Percentiles rank a stretch among this genome's conserved stretches.
Evolutionary conservation across 2,888 invertebrate genomes (phyloP).

Genomic region (Callinectes sapidus): DNA sequence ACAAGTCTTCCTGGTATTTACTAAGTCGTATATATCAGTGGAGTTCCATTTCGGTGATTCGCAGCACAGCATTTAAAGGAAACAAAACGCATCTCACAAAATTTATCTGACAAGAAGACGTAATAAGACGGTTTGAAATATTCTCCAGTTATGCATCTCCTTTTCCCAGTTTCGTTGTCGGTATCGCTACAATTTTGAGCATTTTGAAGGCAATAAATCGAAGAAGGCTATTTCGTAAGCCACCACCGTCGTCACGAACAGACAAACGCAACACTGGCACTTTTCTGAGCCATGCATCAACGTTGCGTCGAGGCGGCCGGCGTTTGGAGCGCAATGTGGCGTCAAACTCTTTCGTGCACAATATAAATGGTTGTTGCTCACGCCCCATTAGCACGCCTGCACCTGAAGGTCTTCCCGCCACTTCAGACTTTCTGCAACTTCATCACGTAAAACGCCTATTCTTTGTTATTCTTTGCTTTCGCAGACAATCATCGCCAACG

Average conservation of each 20-base stretch:
- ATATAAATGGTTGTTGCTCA: background rate
- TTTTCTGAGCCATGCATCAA: background rate
- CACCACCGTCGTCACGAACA: background rate
- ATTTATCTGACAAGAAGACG: background rate
- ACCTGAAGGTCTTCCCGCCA: background rate
- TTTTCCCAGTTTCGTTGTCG: background rate
- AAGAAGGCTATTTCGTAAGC: background rate
- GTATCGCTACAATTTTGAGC: background rate
- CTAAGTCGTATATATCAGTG: background rate
- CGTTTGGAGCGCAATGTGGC: background rate
- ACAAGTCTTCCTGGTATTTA: background rate
- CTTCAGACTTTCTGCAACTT: background rate
- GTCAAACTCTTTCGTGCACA: background rate
- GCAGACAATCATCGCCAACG: background rate
- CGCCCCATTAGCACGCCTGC: background rate
- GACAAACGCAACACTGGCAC: background rate
- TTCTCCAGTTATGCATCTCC: background rate
- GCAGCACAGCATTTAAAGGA: background rate
- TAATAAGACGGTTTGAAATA: background rate
- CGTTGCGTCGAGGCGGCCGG: background rate
- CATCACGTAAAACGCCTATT: background rate
- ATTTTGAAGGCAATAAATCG: background rate
- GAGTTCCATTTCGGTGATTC: background rate
- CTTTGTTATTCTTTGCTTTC: background rate
- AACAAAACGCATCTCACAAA: background rate